A percentile compares a stretch with the other conserved stretches of the same genome.
Evolutionary conservation across 2,113 vertebrate genomes (phyloP).

Genomic region (Podarcis cretensis): DNA sequence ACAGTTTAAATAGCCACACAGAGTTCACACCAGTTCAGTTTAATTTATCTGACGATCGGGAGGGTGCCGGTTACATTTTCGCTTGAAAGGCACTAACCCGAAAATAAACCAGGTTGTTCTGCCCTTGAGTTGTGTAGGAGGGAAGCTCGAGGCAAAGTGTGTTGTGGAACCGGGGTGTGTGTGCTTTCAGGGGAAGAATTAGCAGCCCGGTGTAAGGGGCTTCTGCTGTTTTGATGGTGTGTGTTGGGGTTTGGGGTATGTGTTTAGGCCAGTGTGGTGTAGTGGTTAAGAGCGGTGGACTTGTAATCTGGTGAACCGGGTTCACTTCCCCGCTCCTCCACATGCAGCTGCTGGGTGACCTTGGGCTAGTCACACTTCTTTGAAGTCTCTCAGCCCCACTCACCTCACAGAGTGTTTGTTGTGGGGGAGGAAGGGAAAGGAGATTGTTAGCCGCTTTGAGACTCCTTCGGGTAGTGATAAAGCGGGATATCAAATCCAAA

Average conservation of each 20-base stretch:
- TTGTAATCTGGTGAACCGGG: too few species aligned
- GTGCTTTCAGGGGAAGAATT: neutral
- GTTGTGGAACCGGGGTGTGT: neutral
- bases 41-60: constrained; percentile 19
- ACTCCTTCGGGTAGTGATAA: too few species aligned
- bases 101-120: constrained; percentile 22
- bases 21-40: constrained; percentile 31
- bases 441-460: too few species aligned
- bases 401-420: too few species aligned
- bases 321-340: too few species aligned
- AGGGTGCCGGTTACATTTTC: neutral
- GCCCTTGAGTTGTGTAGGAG: neutral
- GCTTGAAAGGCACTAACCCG: neutral
- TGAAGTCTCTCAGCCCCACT: too few species aligned
- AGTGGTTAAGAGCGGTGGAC: too few species aligned
- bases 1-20: constrained; percentile 16
- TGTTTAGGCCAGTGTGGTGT: neutral
- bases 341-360: too few species aligned
- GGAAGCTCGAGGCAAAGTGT: constrained; percentile 9
- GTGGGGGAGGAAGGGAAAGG: too few species aligned
- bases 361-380: too few species aligned
- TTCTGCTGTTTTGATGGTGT: constrained; percentile 8
- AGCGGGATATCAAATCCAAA: too few species aligned
- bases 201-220: neutral
- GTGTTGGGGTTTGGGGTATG: neutral